Evolutionary conservation across 2,113 vertebrate species (phyloP), one percentile per base, ranked within the genome.

Genomic region (Ia io): DNA sequence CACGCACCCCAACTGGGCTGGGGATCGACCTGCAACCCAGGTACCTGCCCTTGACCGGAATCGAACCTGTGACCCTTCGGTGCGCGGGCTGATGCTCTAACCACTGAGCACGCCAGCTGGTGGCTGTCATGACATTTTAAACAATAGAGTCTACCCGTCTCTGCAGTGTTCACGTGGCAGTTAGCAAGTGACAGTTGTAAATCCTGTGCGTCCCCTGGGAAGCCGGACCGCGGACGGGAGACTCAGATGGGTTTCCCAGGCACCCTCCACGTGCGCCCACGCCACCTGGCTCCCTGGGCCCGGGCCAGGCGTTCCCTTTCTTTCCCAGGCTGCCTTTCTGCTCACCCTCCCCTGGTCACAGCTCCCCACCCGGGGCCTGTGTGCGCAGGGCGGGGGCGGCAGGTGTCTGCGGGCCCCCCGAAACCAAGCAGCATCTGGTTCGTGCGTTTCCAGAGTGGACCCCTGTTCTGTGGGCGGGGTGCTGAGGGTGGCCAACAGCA

Each of bases 321-420:
- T 30, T 44, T 22, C 77, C 44, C 32, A 32, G 17, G 8, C 32
- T 35, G 4, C 20, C 63, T 47, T 35, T 30, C 6, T 1, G 3
- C 37, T 17, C 17, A 8, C 28, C 22, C 44, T 28, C 22, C 2
- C 49, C 76, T 3, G 37, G 65, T 49, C 16, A 10, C 78, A 12
- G 20, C 14, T n/a, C 32, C 61, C 30, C 20, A 3, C 23, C 30
- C 0, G 35, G 22, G 79, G 6, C 40, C 40, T 0, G 67, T 37
- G 13, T 1, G 10, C 25, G 86, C 0, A 1, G 53, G 25, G 44
- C 2, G 18, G 0, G 8, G 28, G 25, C 16, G 56, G 23, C 23
- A n/a, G 42, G 22, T 13, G 69, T 7, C 59, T 1, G 10, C 11
- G 63, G 69, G 25, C 4, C 1, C 16, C 25, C 3, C 0, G 0